Evolutionary conservation across 2,113 vertebrate species (phyloP).

Genomic region (Australoheros scitulus): DNA sequence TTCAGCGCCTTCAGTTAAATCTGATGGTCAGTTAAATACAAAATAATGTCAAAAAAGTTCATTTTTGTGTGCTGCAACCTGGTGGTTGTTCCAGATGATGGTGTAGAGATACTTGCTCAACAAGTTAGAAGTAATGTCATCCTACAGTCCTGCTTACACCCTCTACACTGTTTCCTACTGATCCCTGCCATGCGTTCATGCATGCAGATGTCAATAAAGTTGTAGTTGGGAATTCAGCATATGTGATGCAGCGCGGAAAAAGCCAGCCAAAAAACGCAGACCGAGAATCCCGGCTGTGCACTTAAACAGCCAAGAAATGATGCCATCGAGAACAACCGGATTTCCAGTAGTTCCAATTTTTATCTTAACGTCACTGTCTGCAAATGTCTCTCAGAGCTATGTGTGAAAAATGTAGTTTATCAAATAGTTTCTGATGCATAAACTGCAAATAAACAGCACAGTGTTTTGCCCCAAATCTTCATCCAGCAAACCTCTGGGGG

Average conservation of each 20-base stretch:
- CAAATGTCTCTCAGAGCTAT: not conserved
- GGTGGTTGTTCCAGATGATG: too few species aligned
- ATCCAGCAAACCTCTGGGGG: not conserved
- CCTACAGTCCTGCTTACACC: not conserved
- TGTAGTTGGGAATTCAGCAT: not conserved
- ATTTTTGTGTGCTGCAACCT: not conserved
- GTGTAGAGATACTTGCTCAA: not conserved
- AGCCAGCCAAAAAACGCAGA: too few species aligned
- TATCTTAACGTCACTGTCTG: not conserved
- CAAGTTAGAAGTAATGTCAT: not conserved
- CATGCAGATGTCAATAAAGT: not conserved
- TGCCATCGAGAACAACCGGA: not conserved
- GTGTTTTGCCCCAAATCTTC: not conserved
- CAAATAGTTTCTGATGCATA: not conserved
- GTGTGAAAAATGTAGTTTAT: not conserved
- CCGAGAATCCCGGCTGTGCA: not conserved
- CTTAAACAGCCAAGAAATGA: not conserved
- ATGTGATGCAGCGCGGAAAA: not conserved
- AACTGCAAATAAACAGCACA: not conserved
- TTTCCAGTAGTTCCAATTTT: not conserved
- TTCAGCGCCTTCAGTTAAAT: not conserved
- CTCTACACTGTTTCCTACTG: not conserved
- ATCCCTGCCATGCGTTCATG: not conserved
- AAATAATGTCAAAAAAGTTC: not conserved
- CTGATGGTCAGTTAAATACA: not conserved